Evolutionary conservation across 1,140 invertebrate species (phyloP), one percentile per base, ranked within the genome.

Genomic region (Ericerus pela): DNA sequence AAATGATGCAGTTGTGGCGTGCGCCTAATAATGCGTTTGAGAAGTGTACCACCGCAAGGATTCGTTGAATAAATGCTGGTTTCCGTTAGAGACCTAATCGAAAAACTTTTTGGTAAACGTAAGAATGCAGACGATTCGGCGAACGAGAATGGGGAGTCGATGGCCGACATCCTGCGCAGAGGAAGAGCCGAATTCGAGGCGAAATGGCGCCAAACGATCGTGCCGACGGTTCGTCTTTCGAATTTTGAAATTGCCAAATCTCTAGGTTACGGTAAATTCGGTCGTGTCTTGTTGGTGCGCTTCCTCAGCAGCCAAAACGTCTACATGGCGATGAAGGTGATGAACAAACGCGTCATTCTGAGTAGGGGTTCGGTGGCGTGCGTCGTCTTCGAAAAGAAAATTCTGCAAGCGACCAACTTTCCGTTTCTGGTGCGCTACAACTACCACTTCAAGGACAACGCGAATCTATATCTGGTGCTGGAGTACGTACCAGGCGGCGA

Each of bases 391-490:
- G 41, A 47, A 24, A 47, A 47, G 26, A 18, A 24, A 10, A 47
- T 47, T 24, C 20, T 47, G 41, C 41, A 47, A 24, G 8, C 3
- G 2, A 4, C 4, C 14, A 8, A 24, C 8, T 24, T 24, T 47
- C 41, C 41, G 10, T 47, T 47, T 14, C 20, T 47, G 10, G 41
- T 47, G 10, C 2, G 5, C 6, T 47, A 47, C 20, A 47, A 47
- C 22, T 16, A 47, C 26, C 41, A 47, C 26, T 47, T 47, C 14
- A 47, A 47, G 16, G 41, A 47, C 26, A 47, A 47, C 41, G 41
- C 41, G 8, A 47, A 47, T 47, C 16, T 47, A 14, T 47, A 47
- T 24, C 20, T 47, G 12, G 41, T 20, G 14, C 18, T 47, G 41
- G 41, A 47, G 18, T 47, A 47, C 20, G 20, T 47, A 18, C 20